A percentile compares a stretch with the other conserved stretches of the same genome.
Conservation (phyloP, 2,113 vertebrate species). For the Urocitellus parryii region DNA sequence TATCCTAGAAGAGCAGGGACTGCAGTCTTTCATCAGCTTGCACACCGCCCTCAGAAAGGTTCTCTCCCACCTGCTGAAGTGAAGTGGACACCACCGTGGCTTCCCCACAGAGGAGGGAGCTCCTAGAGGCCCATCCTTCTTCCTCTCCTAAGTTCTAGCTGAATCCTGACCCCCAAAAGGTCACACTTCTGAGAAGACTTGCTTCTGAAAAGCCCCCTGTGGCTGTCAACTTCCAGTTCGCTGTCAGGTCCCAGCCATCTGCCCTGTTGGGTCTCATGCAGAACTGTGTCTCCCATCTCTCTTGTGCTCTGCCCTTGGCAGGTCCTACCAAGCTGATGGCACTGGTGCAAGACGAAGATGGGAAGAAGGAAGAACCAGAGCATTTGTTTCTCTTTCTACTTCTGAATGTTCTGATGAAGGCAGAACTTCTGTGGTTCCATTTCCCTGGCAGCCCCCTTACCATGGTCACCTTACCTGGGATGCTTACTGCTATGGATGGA, state of each 20-base stretch:
- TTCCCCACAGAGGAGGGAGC: background rate
- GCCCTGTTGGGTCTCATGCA: background rate
- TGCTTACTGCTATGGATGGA: too few relatives aligned
- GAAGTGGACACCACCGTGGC: background rate
- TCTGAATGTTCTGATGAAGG: background rate
- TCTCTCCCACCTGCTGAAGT: too few relatives aligned
- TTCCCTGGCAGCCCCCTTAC: background rate
- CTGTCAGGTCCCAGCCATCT: too few relatives aligned
- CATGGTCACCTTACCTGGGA: background rate
- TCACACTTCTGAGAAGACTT: too few relatives aligned
- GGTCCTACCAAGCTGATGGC: background rate
- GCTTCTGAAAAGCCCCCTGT: too few relatives aligned
- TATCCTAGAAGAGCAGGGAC: too few relatives aligned
- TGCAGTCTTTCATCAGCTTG: too few relatives aligned
- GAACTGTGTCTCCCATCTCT: background rate
- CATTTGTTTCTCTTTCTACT: background rate
- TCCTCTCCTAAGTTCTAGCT: background rate
- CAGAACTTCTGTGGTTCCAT: background rate
- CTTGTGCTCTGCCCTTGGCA: background rate
- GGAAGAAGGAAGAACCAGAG: background rate
- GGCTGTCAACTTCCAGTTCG: background rate
- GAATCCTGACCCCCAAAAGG: background rate
- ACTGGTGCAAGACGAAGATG: too few relatives aligned
- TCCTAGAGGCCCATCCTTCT: background rate
- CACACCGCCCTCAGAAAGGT: background rate